Evolutionary conservation across 2,797 vertebrate genomes (phyloP), one percentile per base, ranked within the genome.

Genomic region (Erpetoichthys calabaricus): DNA sequence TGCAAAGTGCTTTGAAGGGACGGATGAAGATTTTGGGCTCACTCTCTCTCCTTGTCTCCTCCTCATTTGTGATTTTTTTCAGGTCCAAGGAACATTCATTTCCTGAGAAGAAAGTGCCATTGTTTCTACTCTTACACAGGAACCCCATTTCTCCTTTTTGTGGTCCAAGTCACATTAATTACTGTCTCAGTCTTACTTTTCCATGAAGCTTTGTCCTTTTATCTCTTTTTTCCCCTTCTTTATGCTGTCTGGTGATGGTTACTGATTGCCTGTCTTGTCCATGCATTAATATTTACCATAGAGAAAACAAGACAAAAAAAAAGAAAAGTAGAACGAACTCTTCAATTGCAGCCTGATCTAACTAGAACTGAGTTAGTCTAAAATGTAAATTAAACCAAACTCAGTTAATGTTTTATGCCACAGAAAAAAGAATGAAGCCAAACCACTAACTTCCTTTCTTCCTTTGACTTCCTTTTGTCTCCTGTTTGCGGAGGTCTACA

Each of bases 181-280:
- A 64, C 77, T 78, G 61, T 74, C 60, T 73, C 73, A 66, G 68
- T 70, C 71, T 71, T 71, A 67, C 75, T 67, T 58, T 51, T 71
- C 72, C 72, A 55, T 81, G 75, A 80, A 82, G 80, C 67, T 68
- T 71, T 68, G 73, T 73, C 74, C 80, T 71, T 74, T 82, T 80
- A 78, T 76, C 66, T 68, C 73, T 76, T 75, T 79, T 69, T 76
- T 52, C 64, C 65, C 59, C 75, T 78, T 77, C 69, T 75, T 73
- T 76, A 75, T 77, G 73, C 76, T 87, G 81, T 84, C 89, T 94
- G 89, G 91, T 92, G 91, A 93, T 89, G 90, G 91, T 86, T 88
- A 87, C 91, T 96, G 92, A 93, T 94, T 96, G 94, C 94, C 91
- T 98, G 92, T 95, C 89, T 96, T 96, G 92, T 96, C 92, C 90